phyloP scores from a whole-genome alignment of 2,888 invertebrate species.

The Meta bourneti region DNA sequence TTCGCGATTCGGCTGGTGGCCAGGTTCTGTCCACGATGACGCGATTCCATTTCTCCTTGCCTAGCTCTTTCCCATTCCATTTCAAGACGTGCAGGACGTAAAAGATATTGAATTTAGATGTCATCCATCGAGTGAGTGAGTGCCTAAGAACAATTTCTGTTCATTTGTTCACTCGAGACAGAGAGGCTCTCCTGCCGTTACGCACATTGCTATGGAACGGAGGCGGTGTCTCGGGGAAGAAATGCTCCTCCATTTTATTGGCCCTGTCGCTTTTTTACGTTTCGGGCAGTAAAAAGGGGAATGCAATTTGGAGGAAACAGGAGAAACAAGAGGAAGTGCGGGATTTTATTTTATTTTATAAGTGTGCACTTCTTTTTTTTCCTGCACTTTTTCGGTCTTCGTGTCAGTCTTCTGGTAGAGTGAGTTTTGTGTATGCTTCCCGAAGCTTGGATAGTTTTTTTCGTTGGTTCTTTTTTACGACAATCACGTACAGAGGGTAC shows the following conservation, averaged over 20 bases:
- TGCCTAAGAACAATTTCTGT: neutral
- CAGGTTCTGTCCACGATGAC: too few relatives aligned
- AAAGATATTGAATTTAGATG: neutral
- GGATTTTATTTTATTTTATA: constrained; percentile 5
- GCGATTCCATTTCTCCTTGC: too few relatives aligned
- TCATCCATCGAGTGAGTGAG: neutral
- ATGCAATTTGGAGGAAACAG: constrained; percentile 10
- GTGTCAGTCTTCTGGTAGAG: too few relatives aligned
- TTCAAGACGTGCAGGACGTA: too few relatives aligned
- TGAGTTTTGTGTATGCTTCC: too few relatives aligned
- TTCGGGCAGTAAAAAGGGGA: neutral
- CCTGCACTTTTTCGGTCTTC: too few relatives aligned
- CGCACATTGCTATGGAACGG: neutral
- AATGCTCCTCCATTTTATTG: neutral
- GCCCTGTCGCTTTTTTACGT: neutral
- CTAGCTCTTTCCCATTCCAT: too few relatives aligned
- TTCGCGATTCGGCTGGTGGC: too few relatives aligned
- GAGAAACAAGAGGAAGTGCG: constrained; percentile 2
- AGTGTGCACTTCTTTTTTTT: neutral
- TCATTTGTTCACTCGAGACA: neutral
- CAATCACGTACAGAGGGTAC: too few relatives aligned
- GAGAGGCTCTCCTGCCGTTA: neutral
- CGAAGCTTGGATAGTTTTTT: too few relatives aligned
- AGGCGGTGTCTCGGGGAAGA: neutral
- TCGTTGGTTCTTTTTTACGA: too few relatives aligned